phyloP scores from a whole-genome alignment of 1,140 invertebrate genomes.

The Agrypnia vestita region DNA sequence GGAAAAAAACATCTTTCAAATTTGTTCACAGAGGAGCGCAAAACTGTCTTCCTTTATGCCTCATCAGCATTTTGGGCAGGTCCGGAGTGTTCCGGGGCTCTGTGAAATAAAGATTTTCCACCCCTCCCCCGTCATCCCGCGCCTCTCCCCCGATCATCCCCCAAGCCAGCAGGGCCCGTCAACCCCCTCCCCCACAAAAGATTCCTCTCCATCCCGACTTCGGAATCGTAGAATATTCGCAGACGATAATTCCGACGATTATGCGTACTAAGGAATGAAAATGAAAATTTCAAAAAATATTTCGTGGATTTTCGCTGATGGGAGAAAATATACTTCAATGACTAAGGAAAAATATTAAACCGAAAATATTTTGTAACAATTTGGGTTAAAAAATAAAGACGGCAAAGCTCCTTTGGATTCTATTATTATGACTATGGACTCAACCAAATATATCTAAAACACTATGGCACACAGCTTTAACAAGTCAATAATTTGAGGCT shows the following conservation, averaged over 20 bases:
- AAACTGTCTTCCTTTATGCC: conserved; percentile 41
- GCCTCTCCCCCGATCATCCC: conserved; percentile 26
- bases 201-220: conserved; percentile 7
- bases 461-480: too few species aligned
- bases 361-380: neutral
- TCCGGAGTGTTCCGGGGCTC: conserved; percentile 28
- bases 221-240: conserved; percentile 27
- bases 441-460: too few species aligned
- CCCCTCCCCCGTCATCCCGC: neutral
- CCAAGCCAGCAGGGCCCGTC: neutral
- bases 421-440: too few species aligned
- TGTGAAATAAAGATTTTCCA: conserved; percentile 56
- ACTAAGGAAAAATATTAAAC: conserved; percentile 16
- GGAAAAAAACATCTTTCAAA: neutral
- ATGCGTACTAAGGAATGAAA: conserved; percentile 41
- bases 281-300: conserved; percentile 29
- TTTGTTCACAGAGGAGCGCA: conserved; percentile 17
- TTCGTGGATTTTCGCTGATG: conserved; percentile 30
- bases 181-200: conserved; percentile 13
- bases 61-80: conserved; percentile 48
- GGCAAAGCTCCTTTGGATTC: too few species aligned
- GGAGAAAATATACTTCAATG: conserved; percentile 30
- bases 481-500: too few species aligned
- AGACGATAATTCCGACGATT: conserved; percentile 35
- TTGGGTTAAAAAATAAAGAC: too few species aligned